Base-by-base conservation (phyloP, 2,888 invertebrate species). In the Eledona agricola region DNA sequence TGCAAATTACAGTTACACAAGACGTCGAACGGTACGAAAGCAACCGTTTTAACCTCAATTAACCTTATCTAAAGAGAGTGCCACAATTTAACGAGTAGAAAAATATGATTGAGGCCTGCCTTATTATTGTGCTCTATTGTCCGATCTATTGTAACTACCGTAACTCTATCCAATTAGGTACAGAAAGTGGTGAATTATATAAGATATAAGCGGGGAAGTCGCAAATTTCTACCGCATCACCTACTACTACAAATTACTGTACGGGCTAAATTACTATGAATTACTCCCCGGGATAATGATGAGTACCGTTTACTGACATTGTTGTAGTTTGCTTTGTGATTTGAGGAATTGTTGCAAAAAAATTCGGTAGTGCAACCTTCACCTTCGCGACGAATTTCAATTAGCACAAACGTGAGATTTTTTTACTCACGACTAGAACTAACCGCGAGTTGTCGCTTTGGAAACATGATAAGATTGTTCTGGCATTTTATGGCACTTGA, bases 1-100 rank as follows among this genome's bases (percentile, higher is more conserved):
- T 46, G 43, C 22, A 43, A 43, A 23, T 32, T 43, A 34, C 32
- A 46, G 46, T 46, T 46, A 47, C 47, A 17, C 42, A 35, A 37
- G 29, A 19, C 10, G 40, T 32, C 43, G 23, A 28, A 49, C 49
- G 42, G 20, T 29, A 35, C 43, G 51, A 51, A 51, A 51, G 51
- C 37, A 40, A 51, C 43, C 31, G 40, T 51, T 51, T 43, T 35
- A 51, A 51, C 51, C 51, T 51, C 43, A 51, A 51, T 51, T 51
- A 51, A 51, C 51, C 43, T 50, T 26, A 22, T 28, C 35, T 28
- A 15, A 45, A 32, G 43, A 20, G 20, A 31, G 13, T 29, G 23
- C 32, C 11, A 45, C 19, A 32, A 32, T 32, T 45, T 45, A 31
- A 45, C 20, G 25, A 45, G 16, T 13, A 31, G 25, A 46, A 32